These are phyloP conservation scores for Thera obeliscata DNA, from an alignment of 2,888 invertebrate genomes.

Conservation along the genomic window DNA sequence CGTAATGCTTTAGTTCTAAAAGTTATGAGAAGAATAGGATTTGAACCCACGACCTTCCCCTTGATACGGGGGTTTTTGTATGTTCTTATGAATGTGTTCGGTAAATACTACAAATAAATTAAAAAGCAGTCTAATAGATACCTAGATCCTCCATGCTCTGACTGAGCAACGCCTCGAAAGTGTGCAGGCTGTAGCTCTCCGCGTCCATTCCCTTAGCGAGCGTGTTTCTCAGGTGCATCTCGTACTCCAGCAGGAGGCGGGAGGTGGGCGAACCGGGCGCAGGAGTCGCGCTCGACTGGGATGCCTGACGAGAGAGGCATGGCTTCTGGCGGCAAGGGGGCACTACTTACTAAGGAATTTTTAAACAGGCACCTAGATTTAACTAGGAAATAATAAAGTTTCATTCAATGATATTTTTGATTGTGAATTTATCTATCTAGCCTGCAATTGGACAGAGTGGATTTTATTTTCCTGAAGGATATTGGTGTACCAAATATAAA, in stretches of 20 bases:
- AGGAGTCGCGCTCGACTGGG: slow-evolving; percentile 88
- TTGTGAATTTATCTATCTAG: no score
- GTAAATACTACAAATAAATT: not conserved
- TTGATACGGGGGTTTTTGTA: no score
- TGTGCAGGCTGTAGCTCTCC: slow-evolving; percentile 96
- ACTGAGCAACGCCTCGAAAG: slow-evolving; percentile 95
- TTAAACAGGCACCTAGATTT: no score
- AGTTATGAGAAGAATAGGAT: no score
- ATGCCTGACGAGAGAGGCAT: slow-evolving; percentile 77
- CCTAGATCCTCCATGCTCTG: slow-evolving; percentile 98
- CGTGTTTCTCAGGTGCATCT: slow-evolving; percentile 96
- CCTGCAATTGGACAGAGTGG: no score
- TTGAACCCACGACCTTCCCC: no score
- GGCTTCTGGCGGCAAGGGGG: slow-evolving; percentile 55
- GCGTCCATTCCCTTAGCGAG: slow-evolving; percentile 98
- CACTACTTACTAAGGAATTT: not conserved
- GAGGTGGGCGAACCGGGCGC: slow-evolving; percentile 94
- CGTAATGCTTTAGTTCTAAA: no score
- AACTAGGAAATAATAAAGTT: no score
- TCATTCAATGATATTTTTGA: no score
- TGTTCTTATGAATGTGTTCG: not conserved
- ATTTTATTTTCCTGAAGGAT: no score
- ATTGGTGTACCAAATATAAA: no score
- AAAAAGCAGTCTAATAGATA: slow-evolving; percentile 53
- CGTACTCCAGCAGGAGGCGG: slow-evolving; percentile 94